These are phyloP conservation scores for Mycogona germanica DNA, from an alignment of 2,888 invertebrate genomes.

Conservation along the genomic window DNA sequence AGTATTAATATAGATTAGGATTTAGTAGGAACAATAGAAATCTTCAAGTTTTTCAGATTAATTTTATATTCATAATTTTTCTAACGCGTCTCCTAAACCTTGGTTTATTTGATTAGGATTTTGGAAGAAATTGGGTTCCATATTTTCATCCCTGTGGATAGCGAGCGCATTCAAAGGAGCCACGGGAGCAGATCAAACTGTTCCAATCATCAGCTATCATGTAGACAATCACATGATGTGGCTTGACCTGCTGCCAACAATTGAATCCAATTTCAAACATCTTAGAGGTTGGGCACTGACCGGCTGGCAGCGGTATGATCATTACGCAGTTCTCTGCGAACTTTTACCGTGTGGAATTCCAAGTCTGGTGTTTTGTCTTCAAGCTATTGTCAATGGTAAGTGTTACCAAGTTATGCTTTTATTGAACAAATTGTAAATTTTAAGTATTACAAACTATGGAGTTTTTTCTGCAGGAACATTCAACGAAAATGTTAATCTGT, in stretches of 20 bases:
- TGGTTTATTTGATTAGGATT: background rate
- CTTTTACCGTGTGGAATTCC: slow-evolving; percentile 42
- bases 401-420: too few relatives aligned
- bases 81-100: too few relatives aligned
- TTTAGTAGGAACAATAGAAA: too few relatives aligned
- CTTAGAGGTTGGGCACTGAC: slow-evolving; percentile 54
- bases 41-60: too few relatives aligned
- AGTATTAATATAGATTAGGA: too few relatives aligned
- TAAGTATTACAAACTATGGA: too few relatives aligned
- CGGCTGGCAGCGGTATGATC: slow-evolving; percentile 59
- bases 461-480: background rate
- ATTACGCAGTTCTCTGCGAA: slow-evolving; percentile 55
- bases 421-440: too few relatives aligned
- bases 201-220: slow-evolving; percentile 37
- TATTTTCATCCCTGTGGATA: slow-evolving; percentile 35
- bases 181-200: slow-evolving; percentile 35
- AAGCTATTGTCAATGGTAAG: background rate
- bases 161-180: slow-evolving; percentile 40
- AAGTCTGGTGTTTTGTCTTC: background rate
- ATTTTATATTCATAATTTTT: too few relatives aligned
- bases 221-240: slow-evolving; percentile 38
- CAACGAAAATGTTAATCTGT: background rate
- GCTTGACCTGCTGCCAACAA: slow-evolving; percentile 26
- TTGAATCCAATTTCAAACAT: slow-evolving; percentile 38
- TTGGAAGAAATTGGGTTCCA: slow-evolving; percentile 24